phyloP scores from a whole-genome alignment of 2,888 invertebrate genomes.

The Ceratothoa steindachneri region DNA sequence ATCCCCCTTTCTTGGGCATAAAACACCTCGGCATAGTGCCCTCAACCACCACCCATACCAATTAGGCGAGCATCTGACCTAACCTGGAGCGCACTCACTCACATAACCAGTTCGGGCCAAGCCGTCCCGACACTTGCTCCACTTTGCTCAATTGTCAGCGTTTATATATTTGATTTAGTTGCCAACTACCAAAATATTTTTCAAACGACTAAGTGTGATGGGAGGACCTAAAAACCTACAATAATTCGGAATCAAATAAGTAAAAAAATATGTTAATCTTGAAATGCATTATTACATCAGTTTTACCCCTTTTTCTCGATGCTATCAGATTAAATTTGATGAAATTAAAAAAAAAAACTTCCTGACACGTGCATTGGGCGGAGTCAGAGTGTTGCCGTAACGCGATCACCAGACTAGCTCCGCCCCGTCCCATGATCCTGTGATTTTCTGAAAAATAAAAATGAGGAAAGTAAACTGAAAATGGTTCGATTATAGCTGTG shows the following conservation, averaged over 20 bases:
- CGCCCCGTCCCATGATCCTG: background rate
- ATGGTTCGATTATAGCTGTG: constrained; percentile 5
- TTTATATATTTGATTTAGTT: constrained; percentile 2
- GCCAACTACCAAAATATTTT: background rate
- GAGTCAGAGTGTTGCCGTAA: constrained; percentile 1
- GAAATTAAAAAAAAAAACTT: background rate
- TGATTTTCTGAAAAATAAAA: background rate
- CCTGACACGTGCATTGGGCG: background rate
- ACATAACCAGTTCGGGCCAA: constrained; percentile 5
- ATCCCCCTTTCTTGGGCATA: constrained; percentile 75
- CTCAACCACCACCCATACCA: constrained; percentile 9
- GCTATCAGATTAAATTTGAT: too few relatives aligned
- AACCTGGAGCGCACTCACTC: background rate
- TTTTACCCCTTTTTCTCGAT: too few relatives aligned
- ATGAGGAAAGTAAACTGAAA: background rate
- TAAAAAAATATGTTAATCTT: too few relatives aligned
- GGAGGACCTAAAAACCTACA: too few relatives aligned
- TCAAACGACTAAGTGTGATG: too few relatives aligned
- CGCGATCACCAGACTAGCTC: background rate
- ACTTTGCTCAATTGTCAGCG: background rate
- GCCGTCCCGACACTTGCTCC: constrained; percentile 1
- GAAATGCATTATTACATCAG: too few relatives aligned
- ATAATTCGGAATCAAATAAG: too few relatives aligned
- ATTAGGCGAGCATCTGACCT: constrained; percentile 10
- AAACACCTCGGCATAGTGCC: constrained; percentile 80